These are phyloP conservation scores for Melanotaenia pygmaea DNA, from an alignment of 2,797 vertebrate genomes.

Conservation along the genomic window DNA sequence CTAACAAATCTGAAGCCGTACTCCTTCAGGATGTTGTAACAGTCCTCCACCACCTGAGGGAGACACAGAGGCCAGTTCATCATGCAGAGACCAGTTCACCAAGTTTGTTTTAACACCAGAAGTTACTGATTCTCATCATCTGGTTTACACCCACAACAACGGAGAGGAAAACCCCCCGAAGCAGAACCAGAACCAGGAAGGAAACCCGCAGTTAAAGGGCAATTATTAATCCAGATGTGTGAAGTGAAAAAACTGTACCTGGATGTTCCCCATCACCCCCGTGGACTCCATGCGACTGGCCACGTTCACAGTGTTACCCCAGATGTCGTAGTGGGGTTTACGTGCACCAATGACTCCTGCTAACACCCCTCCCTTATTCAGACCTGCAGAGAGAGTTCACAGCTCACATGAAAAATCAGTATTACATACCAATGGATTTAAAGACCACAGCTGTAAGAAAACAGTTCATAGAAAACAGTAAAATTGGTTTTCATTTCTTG, in stretches of 20 bases:
- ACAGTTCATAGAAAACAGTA: not conserved
- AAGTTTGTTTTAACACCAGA: no score
- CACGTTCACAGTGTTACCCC: slow-evolving; percentile 98
- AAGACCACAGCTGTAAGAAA: not conserved
- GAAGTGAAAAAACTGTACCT: slow-evolving; percentile 81
- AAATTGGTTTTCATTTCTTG: not conserved
- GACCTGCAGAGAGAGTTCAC: slow-evolving; percentile 77
- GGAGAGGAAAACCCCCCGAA: no score
- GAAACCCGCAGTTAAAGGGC: no score
- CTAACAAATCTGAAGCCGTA: slow-evolving; percentile 95
- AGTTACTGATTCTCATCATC: no score
- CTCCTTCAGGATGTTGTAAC: slow-evolving; percentile 92
- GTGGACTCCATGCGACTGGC: slow-evolving; percentile 99
- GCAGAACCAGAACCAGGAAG: no score
- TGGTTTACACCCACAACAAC: no score
- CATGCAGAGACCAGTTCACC: no score
- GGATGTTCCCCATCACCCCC: slow-evolving; percentile 96
- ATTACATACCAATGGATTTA: not conserved
- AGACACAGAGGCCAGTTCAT: slow-evolving; percentile 29
- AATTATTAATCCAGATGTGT: not conserved
- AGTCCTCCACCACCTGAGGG: slow-evolving; percentile 94
- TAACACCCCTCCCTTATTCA: slow-evolving; percentile 94
- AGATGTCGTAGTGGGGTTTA: slow-evolving; percentile 97
- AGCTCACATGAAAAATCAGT: not conserved
- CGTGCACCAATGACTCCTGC: slow-evolving; percentile 95